Base-by-base conservation (phyloP, 1,140 invertebrate genomes). In the Drosophila varians region DNA sequence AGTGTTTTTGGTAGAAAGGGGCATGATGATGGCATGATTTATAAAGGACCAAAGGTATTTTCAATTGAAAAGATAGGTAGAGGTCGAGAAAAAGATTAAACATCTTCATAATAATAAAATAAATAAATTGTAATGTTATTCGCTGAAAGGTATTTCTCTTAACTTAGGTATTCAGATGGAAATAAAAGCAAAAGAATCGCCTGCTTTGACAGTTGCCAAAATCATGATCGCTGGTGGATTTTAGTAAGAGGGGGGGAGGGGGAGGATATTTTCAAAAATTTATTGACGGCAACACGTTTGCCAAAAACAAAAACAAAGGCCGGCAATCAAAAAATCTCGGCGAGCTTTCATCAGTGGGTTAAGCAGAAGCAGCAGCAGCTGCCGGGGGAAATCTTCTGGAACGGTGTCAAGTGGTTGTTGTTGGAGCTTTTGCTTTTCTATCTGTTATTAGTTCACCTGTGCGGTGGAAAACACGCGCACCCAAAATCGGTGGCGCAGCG, bases 391-490 rank as follows among this genome's bases (percentile, higher is more conserved):
- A 66, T 66, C 62, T 66, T 51, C 62, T 66, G 62, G 60, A 66
- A 66, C 26, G 36, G 43, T 66, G 62, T 66, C 62, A 66, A 66
- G 60, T 74, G 71, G 53, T 52, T 68, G 42, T 51, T 66, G 49
- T 12, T 16, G 36, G 14, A 14, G 36, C 36, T 38, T 38, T 38
- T 31, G 9, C 28, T 31, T 3, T 11, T 42, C 55, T 74, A 49
- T 28, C n/a, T 64, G 4, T 26, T 64, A 18, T 46, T 57, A 56
- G 49, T 80, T 87, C 82, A 86, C 80, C 80, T 86, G 80, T 69
- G 75, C 65, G 36, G 49, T 38, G 34, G 57, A 34, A 62, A 60
- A 84, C 72, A 79, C 80, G 80, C 72, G 80, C 79, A 26, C 23
- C 14, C 28, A n/a, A 52, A 64, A 77, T 64, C 19, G 19, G 9